Base-by-base conservation (phyloP, 2,113 vertebrate species). In the Ochotona curzoniae region DNA sequence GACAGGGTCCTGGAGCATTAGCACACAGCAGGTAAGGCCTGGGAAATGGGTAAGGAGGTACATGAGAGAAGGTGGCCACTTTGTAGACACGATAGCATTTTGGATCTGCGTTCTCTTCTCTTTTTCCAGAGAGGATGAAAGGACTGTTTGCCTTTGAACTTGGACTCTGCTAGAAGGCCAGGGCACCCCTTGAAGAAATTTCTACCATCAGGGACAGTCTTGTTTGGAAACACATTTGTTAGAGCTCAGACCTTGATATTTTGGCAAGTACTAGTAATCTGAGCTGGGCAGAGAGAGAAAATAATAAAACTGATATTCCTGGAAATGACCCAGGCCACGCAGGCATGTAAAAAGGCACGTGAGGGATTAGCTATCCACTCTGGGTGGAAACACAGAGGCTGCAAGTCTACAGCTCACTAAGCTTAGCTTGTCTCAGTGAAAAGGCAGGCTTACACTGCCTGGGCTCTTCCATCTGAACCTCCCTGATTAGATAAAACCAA, bases 401-500 rank as follows among this genome's bases (percentile, higher is more conserved):
- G 35, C 67, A 66, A 18, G 25, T 78, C 89, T 54, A 87, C 57
- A 93, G 90, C 66, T 28, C 92, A 76, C 95, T 49, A 47, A 80
- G 82, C 93, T 91, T 51, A 5, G 57, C 79, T 90, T 80, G 69
- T 63, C 57, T 82, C 35, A 2, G 60, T 51, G 64, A 93, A 85
- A 94, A 57, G 61, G 67, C 28, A 49, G 69, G 66, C 35, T 51
- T 15, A 49, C 13, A 8, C 23, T 26, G 71, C 57, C 49, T 63
- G 51, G 35, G 51, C 30, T 60, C 23, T 7, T 54, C 84, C 78
- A 90, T 85, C 70, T 51, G 54, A 28, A 78, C 73, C 38, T 38
- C 74, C 61, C 73, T 54, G n/a, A 92, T 87, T 28, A 94, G 92
- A 91, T 80, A 80, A 80, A 90, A 69, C 51, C 76, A 66, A 71